These are phyloP conservation scores for Apteryx owenii DNA, from an alignment of 2,113 vertebrate species.

Conservation along the genomic window DNA sequence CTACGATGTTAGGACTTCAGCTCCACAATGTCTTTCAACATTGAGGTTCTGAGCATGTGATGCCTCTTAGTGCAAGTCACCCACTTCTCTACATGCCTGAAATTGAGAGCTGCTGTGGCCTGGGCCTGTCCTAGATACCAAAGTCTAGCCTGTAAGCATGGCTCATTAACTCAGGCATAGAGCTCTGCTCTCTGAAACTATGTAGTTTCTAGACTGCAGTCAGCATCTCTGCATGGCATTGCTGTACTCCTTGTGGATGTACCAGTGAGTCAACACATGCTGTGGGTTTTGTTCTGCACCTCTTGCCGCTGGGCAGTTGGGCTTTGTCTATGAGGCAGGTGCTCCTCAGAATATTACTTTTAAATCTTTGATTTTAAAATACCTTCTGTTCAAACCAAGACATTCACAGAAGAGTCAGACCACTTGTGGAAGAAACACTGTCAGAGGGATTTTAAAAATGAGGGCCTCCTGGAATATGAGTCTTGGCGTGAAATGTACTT, in stretches of 20 bases:
- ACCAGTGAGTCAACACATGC: background rate
- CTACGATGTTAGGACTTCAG: background rate
- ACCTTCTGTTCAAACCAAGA: conserved; percentile 65
- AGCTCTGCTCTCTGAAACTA: background rate
- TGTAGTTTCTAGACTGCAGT: background rate
- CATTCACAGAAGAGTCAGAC: conserved; percentile 80
- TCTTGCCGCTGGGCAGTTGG: background rate
- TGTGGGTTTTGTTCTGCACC: background rate
- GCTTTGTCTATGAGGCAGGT: background rate
- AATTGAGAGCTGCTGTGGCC: background rate
- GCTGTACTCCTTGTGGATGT: fast-evolving
- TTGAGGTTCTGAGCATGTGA: background rate
- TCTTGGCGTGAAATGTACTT: conserved; percentile 91
- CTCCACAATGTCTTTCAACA: background rate
- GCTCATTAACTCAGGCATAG: background rate
- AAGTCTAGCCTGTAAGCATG: background rate
- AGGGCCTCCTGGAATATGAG: conserved; percentile 79
- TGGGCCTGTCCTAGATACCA: background rate
- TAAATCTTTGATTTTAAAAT: background rate
- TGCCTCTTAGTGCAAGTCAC: fast-evolving
- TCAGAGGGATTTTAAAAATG: conserved; percentile 83
- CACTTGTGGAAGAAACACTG: conserved; percentile 88
- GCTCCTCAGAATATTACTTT: background rate
- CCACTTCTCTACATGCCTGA: background rate
- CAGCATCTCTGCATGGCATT: background rate